Percentiles rank a stretch among this genome's conserved stretches.
Conservation (phyloP, 2,888 invertebrate species). For the Octodonta nipae region DNA sequence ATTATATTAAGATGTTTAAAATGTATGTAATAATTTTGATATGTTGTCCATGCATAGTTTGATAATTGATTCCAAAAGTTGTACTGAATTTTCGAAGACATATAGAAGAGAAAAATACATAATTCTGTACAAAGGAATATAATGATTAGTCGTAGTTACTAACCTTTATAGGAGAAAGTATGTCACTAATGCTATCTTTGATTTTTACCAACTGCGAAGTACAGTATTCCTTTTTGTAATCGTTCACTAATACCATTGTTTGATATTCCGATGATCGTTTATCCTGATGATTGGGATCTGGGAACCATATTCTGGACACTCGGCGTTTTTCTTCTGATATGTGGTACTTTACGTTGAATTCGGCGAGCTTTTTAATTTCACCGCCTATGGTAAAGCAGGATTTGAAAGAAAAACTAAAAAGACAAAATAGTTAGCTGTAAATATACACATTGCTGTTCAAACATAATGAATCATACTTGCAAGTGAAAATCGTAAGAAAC, state of each 20-base stretch:
- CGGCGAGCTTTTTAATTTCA: conserved; percentile 13
- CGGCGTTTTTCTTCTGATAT: conserved; percentile 22
- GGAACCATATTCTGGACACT: conserved; percentile 68
- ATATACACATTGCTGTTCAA: too few relatives aligned
- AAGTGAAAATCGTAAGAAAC: not conserved
- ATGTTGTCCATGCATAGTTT: too few relatives aligned
- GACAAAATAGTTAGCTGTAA: too few relatives aligned
- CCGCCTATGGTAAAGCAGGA: conserved; percentile 62
- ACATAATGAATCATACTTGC: too few relatives aligned
- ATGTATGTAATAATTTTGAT: too few relatives aligned
- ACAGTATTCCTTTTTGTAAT: conserved; percentile 36
- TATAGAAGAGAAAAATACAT: too few relatives aligned
- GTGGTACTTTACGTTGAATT: conserved; percentile 21
- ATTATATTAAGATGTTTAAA: too few relatives aligned
- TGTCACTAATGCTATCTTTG: conserved; percentile 75
- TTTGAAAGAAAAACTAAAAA: conserved; percentile 58
- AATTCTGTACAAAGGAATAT: too few relatives aligned
- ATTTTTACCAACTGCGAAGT: conserved; percentile 70
- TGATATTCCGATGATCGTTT: conserved; percentile 29
- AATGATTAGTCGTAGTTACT: too few relatives aligned
- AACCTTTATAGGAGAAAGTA: conserved; percentile 61
- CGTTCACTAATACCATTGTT: conserved; percentile 33
- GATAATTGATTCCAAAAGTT: too few relatives aligned
- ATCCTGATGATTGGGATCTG: conserved; percentile 37
- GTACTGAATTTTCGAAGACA: too few relatives aligned